phyloP scores from a whole-genome alignment of 64 coral and sea anemone genomes.

The Montipora capricornis region DNA sequence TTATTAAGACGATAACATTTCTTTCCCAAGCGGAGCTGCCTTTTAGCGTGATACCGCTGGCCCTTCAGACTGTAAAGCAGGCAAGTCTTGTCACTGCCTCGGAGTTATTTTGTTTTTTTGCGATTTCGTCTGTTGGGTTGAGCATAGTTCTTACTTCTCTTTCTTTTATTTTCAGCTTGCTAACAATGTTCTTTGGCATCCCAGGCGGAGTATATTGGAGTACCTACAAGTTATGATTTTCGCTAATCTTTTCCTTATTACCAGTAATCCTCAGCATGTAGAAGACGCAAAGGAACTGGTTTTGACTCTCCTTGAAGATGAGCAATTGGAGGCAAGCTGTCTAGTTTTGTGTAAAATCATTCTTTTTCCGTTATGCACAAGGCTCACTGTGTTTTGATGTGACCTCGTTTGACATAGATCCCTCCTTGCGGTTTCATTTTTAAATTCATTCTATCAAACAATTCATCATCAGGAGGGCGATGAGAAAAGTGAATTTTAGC shows the following conservation, averaged over 20 bases:
- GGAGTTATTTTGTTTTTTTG: background rate
- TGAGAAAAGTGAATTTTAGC: no score
- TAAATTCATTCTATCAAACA: no score
- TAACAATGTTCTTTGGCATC: conserved; percentile 76
- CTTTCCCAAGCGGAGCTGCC: conserved; percentile 87
- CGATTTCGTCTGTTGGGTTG: background rate
- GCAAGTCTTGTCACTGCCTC: conserved; percentile 12
- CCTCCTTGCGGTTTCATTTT: no score
- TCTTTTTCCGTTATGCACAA: background rate
- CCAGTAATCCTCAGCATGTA: conserved; percentile 56
- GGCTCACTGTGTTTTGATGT: background rate
- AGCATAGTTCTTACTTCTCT: background rate
- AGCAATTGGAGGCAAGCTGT: conserved; percentile 83
- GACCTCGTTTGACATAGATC: no score
- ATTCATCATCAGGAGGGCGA: no score
- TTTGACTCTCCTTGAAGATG: conserved; percentile 73
- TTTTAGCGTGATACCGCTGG: conserved; percentile 49
- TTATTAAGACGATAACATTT: conserved; percentile 67
- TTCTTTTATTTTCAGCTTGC: conserved; percentile 70
- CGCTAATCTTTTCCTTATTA: conserved; percentile 79
- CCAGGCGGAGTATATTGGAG: conserved; percentile 81
- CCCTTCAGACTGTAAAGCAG: conserved; percentile 80
- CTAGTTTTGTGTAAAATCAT: background rate
- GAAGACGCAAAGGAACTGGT: conserved; percentile 78
- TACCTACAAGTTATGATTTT: conserved; percentile 92